phyloP scores from a whole-genome alignment of 2,113 vertebrate species.

The Brachypodius melanocephalos region DNA sequence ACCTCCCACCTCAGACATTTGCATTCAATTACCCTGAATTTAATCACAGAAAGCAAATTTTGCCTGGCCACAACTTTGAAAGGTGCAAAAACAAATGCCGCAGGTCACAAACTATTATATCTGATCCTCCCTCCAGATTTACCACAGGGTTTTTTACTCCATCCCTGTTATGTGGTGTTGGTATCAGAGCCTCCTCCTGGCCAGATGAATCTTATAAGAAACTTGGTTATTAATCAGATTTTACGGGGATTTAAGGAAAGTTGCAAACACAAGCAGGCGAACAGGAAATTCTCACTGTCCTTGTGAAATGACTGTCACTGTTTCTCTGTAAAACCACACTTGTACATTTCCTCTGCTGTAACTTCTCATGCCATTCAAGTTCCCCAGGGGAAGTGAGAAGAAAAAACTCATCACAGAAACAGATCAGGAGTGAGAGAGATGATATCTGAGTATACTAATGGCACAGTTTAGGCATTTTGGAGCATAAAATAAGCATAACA shows the following conservation, averaged over 20 bases:
- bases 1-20: background rate
- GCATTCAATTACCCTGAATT: background rate
- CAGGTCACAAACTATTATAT: background rate
- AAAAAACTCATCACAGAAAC: background rate
- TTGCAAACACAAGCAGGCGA: background rate
- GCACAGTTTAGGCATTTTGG: background rate
- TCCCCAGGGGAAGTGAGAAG: background rate
- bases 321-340: background rate
- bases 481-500: background rate
- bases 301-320: background rate
- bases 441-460: background rate
- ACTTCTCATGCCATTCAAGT: background rate
- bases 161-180: background rate
- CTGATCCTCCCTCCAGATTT: background rate
- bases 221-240: background rate
- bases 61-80: background rate
- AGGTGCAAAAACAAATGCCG: background rate
- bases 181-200: background rate
- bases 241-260: background rate
- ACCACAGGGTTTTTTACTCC: accelerated
- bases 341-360: background rate
- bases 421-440: background rate
- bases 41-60: slow-evolving; percentile 16
- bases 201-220: background rate
- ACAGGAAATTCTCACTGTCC: background rate